These are phyloP conservation scores for Menidia beryllina DNA, from an alignment of 2,113 vertebrate species.

Conservation along the genomic window DNA sequence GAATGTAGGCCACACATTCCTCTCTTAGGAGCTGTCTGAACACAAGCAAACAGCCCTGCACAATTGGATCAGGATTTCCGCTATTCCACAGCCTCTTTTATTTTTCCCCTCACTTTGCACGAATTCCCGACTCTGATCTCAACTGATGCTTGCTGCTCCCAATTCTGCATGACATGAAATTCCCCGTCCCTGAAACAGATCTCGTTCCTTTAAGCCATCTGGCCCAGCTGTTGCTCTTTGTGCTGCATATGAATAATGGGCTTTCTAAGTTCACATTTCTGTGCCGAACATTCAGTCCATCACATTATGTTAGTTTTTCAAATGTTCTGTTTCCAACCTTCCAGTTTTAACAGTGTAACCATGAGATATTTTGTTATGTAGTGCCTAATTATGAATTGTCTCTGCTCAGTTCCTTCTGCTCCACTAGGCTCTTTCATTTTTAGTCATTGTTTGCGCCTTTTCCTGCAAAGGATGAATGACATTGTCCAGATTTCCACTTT, in stretches of 20 bases:
- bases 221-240: conserved; percentile 39
- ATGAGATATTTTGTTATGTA: conserved; percentile 29
- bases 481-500: conserved; percentile 67
- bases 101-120: conserved; percentile 66
- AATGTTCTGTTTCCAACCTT: conserved; percentile 14
- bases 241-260: conserved; percentile 31
- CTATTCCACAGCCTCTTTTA: conserved; percentile 66
- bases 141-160: conserved; percentile 23
- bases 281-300: conserved; percentile 37
- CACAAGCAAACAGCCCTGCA: conserved; percentile 68
- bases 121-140: conserved; percentile 49
- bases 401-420: conserved; percentile 38
- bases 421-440: conserved; percentile 46
- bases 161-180: conserved; percentile 33
- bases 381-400: conserved; percentile 54
- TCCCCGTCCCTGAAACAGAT: conserved; percentile 50
- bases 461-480: conserved; percentile 68
- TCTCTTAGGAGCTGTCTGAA: conserved; percentile 72
- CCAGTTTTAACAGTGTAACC: conserved; percentile 17
- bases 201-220: conserved; percentile 39
- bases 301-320: conserved; percentile 25
- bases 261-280: conserved; percentile 30
- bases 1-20: conserved; percentile 83
- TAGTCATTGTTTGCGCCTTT: conserved; percentile 66
- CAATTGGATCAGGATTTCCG: conserved; percentile 80